Conservation (phyloP, 2,888 invertebrate species). For the Machimus rusticus region DNA sequence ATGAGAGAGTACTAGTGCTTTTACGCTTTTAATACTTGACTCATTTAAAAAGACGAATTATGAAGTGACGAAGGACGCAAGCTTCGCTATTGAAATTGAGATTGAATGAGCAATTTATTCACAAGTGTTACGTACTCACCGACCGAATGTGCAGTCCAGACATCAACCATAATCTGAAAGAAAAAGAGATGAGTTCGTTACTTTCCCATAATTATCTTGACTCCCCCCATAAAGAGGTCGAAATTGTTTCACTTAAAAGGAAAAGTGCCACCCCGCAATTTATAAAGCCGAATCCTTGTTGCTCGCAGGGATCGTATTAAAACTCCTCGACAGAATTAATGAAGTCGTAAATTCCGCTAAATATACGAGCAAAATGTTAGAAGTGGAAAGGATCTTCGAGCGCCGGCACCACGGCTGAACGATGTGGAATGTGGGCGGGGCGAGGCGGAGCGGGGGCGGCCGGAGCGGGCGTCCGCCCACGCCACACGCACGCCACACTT, state of each 20-base stretch:
- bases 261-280: not conserved
- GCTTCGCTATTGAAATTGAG: not conserved
- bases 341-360: not conserved
- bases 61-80: not conserved
- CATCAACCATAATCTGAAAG: conserved; percentile 25
- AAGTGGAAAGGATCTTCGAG: not conserved
- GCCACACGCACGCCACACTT: not conserved
- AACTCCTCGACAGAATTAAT: not conserved
- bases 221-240: not conserved
- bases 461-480: not conserved
- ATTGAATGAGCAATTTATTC: not conserved
- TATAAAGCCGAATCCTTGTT: not conserved
- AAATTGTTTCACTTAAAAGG: not conserved
- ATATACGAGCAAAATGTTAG: not conserved
- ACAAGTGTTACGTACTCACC: not conserved
- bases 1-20: not conserved
- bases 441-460: not conserved
- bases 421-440: not conserved
- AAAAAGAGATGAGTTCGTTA: not conserved
- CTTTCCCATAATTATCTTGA: not conserved
- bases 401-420: not conserved
- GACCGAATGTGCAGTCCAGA: not conserved
- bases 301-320: not conserved
- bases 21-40: not conserved
- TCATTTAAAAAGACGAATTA: not conserved